phyloP scores from a whole-genome alignment of 2,888 invertebrate genomes.

The Dyspetes luteomarginatus region DNA sequence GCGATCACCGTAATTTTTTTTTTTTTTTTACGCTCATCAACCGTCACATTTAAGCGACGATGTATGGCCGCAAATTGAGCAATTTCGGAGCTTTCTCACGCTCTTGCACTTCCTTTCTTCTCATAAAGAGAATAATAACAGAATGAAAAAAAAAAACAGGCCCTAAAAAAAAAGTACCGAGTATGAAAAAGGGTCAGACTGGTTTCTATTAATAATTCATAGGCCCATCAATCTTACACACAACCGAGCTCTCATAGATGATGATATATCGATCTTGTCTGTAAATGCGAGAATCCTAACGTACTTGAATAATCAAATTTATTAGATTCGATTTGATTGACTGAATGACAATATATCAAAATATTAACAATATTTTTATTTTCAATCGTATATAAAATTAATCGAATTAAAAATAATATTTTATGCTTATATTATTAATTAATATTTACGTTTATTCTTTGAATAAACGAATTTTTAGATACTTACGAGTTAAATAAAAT shows the following conservation, averaged over 20 bases:
- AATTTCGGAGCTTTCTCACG: conserved; percentile 53
- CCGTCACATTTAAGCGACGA: conserved; percentile 15
- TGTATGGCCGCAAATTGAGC: conserved; percentile 9
- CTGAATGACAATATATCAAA: neutral
- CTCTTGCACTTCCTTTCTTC: conserved; percentile 36
- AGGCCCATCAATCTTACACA: conserved; percentile 11
- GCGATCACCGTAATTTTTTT: neutral
- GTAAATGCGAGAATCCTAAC: neutral
- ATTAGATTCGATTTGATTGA: too few relatives aligned
- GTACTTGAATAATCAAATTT: neutral
- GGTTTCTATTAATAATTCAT: conserved; percentile 39
- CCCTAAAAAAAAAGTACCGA: conserved; percentile 2
- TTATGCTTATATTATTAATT: neutral
- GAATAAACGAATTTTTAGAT: neutral
- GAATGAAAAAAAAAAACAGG: neutral
- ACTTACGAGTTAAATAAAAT: neutral
- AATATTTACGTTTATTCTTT: neutral
- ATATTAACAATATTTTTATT: neutral
- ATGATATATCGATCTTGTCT: neutral
- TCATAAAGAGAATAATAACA: conserved; percentile 1
- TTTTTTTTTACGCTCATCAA: neutral
- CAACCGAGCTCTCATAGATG: neutral
- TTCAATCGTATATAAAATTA: neutral
- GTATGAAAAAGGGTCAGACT: conserved; percentile 26
- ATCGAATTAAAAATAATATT: neutral